These are phyloP conservation scores for Cygnus atratus DNA, from an alignment of 2,113 vertebrate genomes.

Conservation along the genomic window DNA sequence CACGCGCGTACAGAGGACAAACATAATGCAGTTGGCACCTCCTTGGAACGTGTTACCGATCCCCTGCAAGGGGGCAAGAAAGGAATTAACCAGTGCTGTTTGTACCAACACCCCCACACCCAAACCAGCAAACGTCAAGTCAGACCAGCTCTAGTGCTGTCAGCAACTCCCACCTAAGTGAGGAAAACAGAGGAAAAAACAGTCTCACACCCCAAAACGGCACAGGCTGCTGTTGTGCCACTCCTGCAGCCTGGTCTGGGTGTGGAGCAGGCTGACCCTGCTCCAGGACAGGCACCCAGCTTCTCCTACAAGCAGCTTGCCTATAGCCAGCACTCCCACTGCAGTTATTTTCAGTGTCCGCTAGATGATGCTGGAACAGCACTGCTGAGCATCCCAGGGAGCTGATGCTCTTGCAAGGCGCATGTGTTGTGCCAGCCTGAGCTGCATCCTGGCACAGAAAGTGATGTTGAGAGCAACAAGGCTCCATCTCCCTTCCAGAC, in stretches of 20 bases:
- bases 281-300: background rate
- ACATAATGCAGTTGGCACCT: slow-evolving; percentile 95
- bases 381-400: background rate
- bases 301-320: fast-evolving
- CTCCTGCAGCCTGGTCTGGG: fast-evolving
- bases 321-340: fast-evolving
- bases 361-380: slow-evolving; percentile 12
- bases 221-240: fast-evolving
- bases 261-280: background rate
- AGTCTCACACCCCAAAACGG: background rate
- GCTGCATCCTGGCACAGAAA: background rate
- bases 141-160: fast-evolving
- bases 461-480: fast-evolving
- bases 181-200: fast-evolving
- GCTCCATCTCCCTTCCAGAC: fast-evolving
- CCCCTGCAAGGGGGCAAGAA: slow-evolving; percentile 75
- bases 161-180: fast-evolving
- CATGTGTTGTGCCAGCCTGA: fast-evolving
- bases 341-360: background rate
- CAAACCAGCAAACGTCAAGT: fast-evolving
- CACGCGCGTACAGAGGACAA: slow-evolving; percentile 84
- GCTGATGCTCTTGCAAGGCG: fast-evolving
- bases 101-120: background rate
- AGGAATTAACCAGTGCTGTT: background rate
- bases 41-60: slow-evolving; percentile 96